Conservation (phyloP, 1,140 invertebrate species). For the Dolichoris vasculosae region DNA sequence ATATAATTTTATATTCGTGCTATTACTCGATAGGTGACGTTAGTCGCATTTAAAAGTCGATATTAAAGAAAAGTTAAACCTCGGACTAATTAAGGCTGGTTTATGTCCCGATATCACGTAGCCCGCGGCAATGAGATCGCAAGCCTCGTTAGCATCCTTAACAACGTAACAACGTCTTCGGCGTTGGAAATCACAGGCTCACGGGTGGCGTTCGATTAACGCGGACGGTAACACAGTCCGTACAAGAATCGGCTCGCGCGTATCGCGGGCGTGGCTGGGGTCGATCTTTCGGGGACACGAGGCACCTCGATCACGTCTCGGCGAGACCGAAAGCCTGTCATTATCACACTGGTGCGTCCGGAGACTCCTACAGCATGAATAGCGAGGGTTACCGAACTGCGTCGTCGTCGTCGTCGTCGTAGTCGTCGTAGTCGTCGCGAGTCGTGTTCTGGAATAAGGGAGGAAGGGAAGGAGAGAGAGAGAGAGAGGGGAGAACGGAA, state of each 20-base stretch:
- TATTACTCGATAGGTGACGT: too few species aligned
- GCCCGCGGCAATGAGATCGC: neutral
- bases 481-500: conserved; percentile 17
- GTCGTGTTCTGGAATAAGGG: neutral
- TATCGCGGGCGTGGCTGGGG: conserved; percentile 66
- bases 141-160: conserved; percentile 26
- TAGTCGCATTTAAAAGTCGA: too few species aligned
- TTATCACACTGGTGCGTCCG: conserved; percentile 72
- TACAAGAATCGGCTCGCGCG: conserved; percentile 34
- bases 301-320: conserved; percentile 68
- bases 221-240: neutral
- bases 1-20: too few species aligned
- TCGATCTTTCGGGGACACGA: conserved; percentile 67
- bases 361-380: conserved; percentile 38
- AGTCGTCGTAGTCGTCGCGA: neutral
- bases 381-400: neutral
- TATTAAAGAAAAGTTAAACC: neutral
- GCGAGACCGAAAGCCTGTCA: conserved; percentile 69
- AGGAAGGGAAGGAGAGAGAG: neutral
- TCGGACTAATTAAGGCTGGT: neutral
- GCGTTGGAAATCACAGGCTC: neutral
- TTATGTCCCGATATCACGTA: conserved; percentile 4
- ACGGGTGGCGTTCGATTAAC: neutral
- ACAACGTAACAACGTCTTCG: neutral
- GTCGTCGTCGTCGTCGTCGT: conserved; percentile 13